These are phyloP conservation scores for Choristoneura rosaceana DNA, from an alignment of 2,888 invertebrate genomes.

Conservation along the genomic window DNA sequence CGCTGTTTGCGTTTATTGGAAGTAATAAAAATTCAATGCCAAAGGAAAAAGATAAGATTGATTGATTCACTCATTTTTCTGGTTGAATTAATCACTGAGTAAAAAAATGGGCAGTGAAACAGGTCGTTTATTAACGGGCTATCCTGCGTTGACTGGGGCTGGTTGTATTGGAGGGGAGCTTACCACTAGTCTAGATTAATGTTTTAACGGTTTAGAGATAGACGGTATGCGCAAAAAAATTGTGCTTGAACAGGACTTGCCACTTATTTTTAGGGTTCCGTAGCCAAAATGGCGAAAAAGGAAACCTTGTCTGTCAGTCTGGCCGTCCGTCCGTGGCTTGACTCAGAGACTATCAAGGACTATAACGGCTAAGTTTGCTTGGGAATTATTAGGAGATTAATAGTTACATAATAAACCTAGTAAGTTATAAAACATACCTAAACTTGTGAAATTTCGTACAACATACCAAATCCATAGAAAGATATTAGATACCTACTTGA, in stretches of 20 bases:
- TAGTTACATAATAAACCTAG: no score
- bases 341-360: no score
- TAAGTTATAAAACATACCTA: no score
- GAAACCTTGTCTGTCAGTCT: no score
- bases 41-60: slow-evolving; percentile 16
- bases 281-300: no score
- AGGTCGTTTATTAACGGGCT: slow-evolving; percentile 13
- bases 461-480: no score
- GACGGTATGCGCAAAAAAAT: neutral
- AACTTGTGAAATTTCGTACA: no score
- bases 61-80: slow-evolving; percentile 23
- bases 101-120: slow-evolving; percentile 6
- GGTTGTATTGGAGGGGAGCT: slow-evolving; percentile 7
- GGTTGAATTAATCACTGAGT: slow-evolving; percentile 1
- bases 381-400: no score
- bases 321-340: no score
- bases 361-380: no score
- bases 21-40: slow-evolving; percentile 5
- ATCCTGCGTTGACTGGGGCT: slow-evolving; percentile 12
- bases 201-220: slow-evolving; percentile 1
- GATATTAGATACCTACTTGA: no score
- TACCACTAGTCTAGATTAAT: slow-evolving; percentile 22
- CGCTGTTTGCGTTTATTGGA: slow-evolving; percentile 6
- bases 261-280: no score
- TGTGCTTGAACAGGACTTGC: neutral